Percentiles rank a stretch among this genome's conserved stretches.
Conservation (phyloP, 2,797 vertebrate genomes). For the Hypotaenidia okinawae region DNA sequence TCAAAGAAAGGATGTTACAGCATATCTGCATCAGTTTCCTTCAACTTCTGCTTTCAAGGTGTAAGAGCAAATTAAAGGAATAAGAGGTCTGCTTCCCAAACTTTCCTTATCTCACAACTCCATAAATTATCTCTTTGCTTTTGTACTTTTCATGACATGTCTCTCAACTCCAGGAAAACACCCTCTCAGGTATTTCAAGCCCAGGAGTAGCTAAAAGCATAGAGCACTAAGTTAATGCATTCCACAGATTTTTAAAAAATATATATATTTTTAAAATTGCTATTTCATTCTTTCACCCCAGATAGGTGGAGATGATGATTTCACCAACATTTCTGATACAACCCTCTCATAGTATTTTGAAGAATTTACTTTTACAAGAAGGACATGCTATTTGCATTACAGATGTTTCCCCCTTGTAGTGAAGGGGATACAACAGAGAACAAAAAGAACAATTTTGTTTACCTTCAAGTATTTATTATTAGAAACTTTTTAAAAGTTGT, state of each 20-base stretch:
- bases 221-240: not conserved
- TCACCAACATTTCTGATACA: not conserved
- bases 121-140: not conserved
- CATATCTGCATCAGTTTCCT: not conserved
- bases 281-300: not conserved
- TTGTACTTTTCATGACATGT: not conserved
- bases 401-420: not conserved
- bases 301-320: not conserved
- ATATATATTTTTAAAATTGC: not conserved
- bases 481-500: not conserved
- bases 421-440: not conserved
- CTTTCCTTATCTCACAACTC: not conserved
- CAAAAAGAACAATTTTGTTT: not conserved
- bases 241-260: not conserved
- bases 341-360: not conserved
- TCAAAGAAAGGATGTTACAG: not conserved
- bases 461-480: not conserved
- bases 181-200: not conserved
- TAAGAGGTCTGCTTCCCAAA: not conserved
- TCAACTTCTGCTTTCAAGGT: not conserved
- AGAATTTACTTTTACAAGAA: not conserved
- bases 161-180: not conserved
- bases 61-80: not conserved
- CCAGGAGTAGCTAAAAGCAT: not conserved
- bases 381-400: not conserved